These are phyloP conservation scores for Peribatodes rhomboidaria DNA, from an alignment of 2,888 invertebrate species.

Conservation along the genomic window DNA sequence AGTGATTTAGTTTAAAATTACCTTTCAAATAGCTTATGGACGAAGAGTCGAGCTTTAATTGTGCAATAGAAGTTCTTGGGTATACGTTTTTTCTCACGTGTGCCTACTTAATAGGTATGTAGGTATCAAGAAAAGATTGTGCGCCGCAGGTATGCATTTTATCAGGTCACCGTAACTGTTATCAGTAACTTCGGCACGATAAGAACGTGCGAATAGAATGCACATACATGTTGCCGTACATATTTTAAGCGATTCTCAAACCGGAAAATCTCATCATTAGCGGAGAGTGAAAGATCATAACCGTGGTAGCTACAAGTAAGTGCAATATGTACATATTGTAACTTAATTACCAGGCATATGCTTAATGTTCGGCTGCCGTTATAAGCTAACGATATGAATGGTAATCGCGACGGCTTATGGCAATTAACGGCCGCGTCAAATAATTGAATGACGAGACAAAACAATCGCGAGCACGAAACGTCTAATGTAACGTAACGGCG, in stretches of 20 bases:
- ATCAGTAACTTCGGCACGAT: constrained; percentile 11
- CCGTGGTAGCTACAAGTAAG: not conserved
- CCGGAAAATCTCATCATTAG: not conserved
- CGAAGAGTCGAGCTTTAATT: not conserved
- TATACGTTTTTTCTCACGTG: not conserved
- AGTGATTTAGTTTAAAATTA: too few relatives aligned
- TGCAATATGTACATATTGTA: not conserved
- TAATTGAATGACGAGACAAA: constrained; percentile 24
- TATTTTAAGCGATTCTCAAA: not conserved
- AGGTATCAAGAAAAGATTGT: not conserved
- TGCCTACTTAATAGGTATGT: not conserved
- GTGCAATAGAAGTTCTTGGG: not conserved
- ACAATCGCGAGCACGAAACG: constrained; percentile 28
- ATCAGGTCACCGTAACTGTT: constrained; percentile 22
- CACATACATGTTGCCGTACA: not conserved
- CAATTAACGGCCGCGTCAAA: constrained; percentile 27
- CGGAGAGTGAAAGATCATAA: not conserved
- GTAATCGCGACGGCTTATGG: not conserved
- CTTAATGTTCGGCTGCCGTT: not conserved
- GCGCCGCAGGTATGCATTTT: constrained; percentile 4
- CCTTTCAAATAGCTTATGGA: not conserved
- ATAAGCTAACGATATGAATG: not conserved
- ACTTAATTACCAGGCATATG: not conserved
- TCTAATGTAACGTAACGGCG: constrained; percentile 22
- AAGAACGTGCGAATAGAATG: not conserved